Conservation (phyloP, 2,888 invertebrate species). For the Microchrysa polita region DNA sequence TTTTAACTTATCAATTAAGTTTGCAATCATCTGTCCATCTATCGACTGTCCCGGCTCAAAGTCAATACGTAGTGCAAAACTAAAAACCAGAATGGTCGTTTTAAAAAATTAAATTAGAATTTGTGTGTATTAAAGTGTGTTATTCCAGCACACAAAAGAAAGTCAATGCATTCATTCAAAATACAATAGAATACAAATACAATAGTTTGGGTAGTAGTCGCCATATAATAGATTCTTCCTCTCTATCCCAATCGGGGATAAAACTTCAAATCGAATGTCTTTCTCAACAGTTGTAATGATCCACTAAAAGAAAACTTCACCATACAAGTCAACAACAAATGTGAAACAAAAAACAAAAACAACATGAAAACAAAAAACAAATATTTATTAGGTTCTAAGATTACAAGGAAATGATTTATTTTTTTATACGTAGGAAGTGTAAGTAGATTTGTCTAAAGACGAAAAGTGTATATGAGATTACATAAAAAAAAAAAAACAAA, state of each 20-base stretch:
- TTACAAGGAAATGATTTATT: slow-evolving; percentile 48
- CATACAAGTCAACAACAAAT: slow-evolving; percentile 25
- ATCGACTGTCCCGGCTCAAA: too few relatives aligned
- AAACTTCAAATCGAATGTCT: background rate
- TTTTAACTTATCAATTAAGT: too few relatives aligned
- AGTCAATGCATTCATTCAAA: too few relatives aligned
- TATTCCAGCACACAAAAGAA: too few relatives aligned
- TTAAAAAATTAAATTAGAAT: too few relatives aligned
- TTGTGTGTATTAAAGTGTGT: too few relatives aligned
- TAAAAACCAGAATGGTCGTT: too few relatives aligned
- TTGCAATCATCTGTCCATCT: too few relatives aligned
- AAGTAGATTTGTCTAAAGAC: slow-evolving; percentile 24
- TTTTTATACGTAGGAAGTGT: slow-evolving; percentile 48
- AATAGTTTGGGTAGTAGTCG: background rate
- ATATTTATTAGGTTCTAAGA: slow-evolving; percentile 42
- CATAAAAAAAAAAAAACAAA: background rate
- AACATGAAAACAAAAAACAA: slow-evolving; percentile 10
- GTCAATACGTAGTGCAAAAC: too few relatives aligned
- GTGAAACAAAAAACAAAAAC: slow-evolving; percentile 36
- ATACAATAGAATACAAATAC: background rate
- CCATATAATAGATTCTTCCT: background rate
- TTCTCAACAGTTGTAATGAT: background rate
- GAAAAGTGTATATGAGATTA: slow-evolving; percentile 14
- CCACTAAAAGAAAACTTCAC: background rate
- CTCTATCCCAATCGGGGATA: slow-evolving; percentile 13